Conservation (phyloP, 2,113 vertebrate genomes). For the Tetrax tetrax region DNA sequence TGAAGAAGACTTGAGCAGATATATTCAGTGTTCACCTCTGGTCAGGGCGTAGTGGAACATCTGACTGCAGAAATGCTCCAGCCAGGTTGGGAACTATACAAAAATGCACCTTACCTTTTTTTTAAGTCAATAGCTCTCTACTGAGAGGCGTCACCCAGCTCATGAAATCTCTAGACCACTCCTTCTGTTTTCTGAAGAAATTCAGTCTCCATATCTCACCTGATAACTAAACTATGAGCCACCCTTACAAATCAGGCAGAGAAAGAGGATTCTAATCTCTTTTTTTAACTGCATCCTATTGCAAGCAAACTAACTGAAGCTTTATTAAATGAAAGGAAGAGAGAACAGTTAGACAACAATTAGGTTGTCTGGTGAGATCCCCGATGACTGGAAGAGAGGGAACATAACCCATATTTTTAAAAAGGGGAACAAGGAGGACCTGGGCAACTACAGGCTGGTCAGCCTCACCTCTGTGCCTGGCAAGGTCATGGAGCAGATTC, state of each 20-base stretch:
- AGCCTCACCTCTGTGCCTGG: no score
- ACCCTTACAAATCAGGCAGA: background rate
- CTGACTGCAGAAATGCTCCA: background rate
- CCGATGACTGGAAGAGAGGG: no score
- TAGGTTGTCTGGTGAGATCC: no score
- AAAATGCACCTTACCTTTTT: background rate
- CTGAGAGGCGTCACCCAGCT: background rate
- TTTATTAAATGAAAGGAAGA: background rate
- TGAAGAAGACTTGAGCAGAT: background rate
- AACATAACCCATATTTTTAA: no score
- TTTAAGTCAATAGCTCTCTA: background rate
- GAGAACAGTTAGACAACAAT: background rate
- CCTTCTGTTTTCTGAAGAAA: background rate
- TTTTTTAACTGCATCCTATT: background rate
- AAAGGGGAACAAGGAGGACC: no score
- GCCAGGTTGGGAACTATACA: background rate
- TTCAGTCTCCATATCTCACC: background rate
- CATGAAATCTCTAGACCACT: background rate
- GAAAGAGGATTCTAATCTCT: background rate
- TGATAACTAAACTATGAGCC: background rate
- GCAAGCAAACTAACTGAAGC: background rate
- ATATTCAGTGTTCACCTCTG: background rate
- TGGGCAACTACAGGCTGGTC: no score
- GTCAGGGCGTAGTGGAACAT: background rate
- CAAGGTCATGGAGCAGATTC: no score